phyloP scores from a whole-genome alignment of 1,140 invertebrate genomes.

The Paramacrobiotus metropolitanus region DNA sequence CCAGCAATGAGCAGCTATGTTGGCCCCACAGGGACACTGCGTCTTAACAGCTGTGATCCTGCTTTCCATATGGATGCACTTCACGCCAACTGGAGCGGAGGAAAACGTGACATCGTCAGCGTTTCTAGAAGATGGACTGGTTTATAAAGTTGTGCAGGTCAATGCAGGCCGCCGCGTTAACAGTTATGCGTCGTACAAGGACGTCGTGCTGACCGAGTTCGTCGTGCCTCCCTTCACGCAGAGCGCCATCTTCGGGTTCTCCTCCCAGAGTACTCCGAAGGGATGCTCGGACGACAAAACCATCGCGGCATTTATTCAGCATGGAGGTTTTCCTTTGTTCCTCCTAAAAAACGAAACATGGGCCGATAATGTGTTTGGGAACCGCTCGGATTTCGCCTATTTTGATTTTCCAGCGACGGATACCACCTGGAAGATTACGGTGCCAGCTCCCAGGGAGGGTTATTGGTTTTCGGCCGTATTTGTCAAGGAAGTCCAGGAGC shows the following conservation, averaged over 20 bases:
- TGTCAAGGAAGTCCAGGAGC: background rate
- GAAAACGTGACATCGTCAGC: no score
- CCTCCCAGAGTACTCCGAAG: background rate
- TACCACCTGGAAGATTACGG: background rate
- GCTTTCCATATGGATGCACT: no score
- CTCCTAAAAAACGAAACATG: background rate
- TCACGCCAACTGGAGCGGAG: no score
- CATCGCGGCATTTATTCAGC: background rate
- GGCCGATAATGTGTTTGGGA: background rate
- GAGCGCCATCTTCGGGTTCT: background rate
- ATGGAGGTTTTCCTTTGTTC: background rate
- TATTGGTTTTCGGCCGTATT: background rate
- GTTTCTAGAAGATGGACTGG: background rate
- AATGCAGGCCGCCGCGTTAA: background rate
- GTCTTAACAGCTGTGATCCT: no score
- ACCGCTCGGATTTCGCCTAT: background rate
- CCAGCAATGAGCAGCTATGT: no score
- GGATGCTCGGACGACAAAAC: background rate
- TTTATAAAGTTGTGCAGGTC: background rate
- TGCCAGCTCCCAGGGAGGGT: background rate
- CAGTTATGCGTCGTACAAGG: background rate
- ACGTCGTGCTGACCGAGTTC: background rate
- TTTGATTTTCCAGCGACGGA: background rate
- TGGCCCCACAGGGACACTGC: no score
- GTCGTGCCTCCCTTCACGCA: background rate